Conservation (phyloP, 2,113 vertebrate species). For the Vulpes ferrilata region DNA sequence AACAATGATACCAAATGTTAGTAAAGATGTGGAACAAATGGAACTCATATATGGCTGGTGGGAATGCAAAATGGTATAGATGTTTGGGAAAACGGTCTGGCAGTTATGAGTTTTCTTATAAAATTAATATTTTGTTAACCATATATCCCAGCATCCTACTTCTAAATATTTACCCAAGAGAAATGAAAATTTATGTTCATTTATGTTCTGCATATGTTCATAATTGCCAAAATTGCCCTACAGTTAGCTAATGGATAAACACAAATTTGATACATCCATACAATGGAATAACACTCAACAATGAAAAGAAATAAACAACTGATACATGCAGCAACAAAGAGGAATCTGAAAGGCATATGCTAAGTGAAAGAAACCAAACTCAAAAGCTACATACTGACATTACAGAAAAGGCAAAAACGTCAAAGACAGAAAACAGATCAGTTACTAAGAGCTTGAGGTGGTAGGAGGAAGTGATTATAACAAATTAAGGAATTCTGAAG, state of each 20-base stretch:
- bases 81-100: not conserved
- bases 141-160: not conserved
- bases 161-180: slow-evolving; percentile 27
- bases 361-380: slow-evolving; percentile 40
- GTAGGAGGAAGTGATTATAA: not conserved
- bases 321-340: not conserved
- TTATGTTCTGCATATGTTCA: not conserved
- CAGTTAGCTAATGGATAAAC: slow-evolving; percentile 6
- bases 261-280: slow-evolving; percentile 8
- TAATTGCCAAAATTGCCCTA: slow-evolving; percentile 29
- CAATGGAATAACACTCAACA: slow-evolving; percentile 5
- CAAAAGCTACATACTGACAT: not conserved
- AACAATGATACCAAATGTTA: not conserved
- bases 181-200: slow-evolving; percentile 41
- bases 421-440: not conserved
- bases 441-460: not conserved
- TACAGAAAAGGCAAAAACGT: slow-evolving; percentile 17
- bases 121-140: not conserved
- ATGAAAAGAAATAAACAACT: not conserved
- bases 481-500: not conserved
- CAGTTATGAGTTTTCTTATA: not conserved
- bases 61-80: slow-evolving; percentile 35
- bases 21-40: slow-evolving; percentile 23
- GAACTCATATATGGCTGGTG: not conserved
- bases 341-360: slow-evolving; percentile 31